Conservation (phyloP, 2,797 vertebrate species). For the Pachyuromys duprasi region DNA sequence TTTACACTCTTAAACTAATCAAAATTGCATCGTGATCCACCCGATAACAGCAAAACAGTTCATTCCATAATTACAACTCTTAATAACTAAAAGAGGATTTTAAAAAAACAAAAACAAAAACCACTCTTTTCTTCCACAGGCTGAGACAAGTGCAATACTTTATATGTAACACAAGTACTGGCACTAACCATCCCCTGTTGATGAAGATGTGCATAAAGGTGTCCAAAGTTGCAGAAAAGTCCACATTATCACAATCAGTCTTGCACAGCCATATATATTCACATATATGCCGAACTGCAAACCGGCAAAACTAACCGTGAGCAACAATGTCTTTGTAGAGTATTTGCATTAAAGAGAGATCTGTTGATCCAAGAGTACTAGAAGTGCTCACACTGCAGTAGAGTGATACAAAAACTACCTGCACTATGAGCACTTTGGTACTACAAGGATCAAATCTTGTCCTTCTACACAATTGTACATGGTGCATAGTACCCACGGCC, state of each 20-base stretch:
- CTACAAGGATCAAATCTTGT: constrained; percentile 87
- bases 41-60: constrained; percentile 94
- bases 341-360: constrained; percentile 62
- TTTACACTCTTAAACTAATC: constrained; percentile 89
- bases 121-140: constrained; percentile 90
- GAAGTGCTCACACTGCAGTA: constrained; percentile 99
- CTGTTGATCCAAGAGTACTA: constrained; percentile 91
- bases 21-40: constrained; percentile 98
- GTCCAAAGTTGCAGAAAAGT: constrained; percentile 6
- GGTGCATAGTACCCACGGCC: background rate
- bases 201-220: constrained; percentile 77
- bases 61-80: constrained; percentile 2
- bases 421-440: constrained; percentile 99
- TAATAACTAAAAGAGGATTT: constrained; percentile 69
- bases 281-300: constrained; percentile 94
- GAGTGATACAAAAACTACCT: constrained; percentile 92
- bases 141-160: constrained; percentile 94
- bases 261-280: constrained; percentile 95
- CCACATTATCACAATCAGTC: constrained; percentile 92
- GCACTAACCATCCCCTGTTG: constrained; percentile 91
- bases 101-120: constrained; percentile 69
- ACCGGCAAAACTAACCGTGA: constrained; percentile 96
- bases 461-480: background rate
- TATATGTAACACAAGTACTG: constrained; percentile 89
- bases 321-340: constrained; percentile 78